Base-by-base conservation (phyloP, 2,797 vertebrate species). In the Smutsia temminckii region DNA sequence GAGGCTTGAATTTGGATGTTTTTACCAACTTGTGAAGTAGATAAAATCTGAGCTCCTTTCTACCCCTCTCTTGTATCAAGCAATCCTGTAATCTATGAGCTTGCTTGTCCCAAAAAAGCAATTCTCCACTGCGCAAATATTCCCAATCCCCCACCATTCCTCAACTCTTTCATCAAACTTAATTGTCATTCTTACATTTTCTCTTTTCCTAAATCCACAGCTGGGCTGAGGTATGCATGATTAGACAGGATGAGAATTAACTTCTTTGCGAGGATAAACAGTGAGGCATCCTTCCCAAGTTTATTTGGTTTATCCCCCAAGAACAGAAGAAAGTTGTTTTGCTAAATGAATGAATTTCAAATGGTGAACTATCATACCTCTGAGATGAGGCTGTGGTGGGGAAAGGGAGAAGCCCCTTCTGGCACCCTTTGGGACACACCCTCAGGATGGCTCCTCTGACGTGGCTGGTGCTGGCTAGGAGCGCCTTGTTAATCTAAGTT, bases 271-370 rank as follows among this genome's bases (percentile, higher is more conserved):
- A 53, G 46, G 57, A 59, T 85, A 77, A 89, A 75, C 55, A 84
- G 27, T 49, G 42, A 77, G 64, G 3, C 63, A 68, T 83, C 32
- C 6, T 90, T 83, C 46, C 32, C 34, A 64, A 78, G 57, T n/a
- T 74, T 78, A 72, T 85, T 90, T 94, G 49, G 37, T 55, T 66
- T 91, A 53, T 57, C 13, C 78, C 16, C 5, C 11, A 57, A 86
- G 63, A 86, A 77, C 4, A 74, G 84, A 91, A 74, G 61, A 89
- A 89, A 85, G 68, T 61, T 59, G 71, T 95, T 64, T 77, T 89
- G 68, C 32, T 75, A 81, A 93, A 91, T 46, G 68, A 91, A 57
- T 91, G 40, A 40, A 34, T 95, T 92, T 87, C n/a, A 71, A 49
- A 40, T 75, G 29, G 61, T 37, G 12, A 84, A 18, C 10, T 72